phyloP scores from a whole-genome alignment of 2,888 invertebrate genomes.

The Papilio gigon region DNA sequence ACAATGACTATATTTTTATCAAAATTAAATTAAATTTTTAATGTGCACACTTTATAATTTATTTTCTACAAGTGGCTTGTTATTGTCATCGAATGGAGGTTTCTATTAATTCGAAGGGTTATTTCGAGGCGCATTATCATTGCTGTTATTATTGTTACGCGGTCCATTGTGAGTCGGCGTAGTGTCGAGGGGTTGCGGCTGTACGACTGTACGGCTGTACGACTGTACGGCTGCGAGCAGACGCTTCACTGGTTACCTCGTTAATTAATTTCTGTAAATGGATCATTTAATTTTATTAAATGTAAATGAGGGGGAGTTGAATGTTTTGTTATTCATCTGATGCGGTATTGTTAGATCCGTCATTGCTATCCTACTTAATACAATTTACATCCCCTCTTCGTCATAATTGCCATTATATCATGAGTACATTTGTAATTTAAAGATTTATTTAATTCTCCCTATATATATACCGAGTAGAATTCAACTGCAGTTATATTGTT shows the following conservation, averaged over 20 bases:
- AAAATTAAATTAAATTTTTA: conserved; percentile 66
- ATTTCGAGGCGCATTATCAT: conserved; percentile 71
- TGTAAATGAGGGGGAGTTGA: conserved; percentile 78
- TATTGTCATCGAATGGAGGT: conserved; percentile 77
- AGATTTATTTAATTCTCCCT: conserved; percentile 13
- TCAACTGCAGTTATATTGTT: background rate
- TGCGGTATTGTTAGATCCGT: conserved; percentile 34
- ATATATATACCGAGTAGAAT: background rate
- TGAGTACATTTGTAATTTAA: background rate
- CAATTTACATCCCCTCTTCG: conserved; percentile 55
- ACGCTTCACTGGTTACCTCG: conserved; percentile 77
- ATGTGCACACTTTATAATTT: conserved; percentile 67
- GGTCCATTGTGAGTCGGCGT: conserved; percentile 56
- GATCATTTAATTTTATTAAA: conserved; percentile 82
- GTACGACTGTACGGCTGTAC: too few species aligned
- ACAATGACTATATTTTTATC: too few species aligned
- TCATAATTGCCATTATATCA: conserved; percentile 29
- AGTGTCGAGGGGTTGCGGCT: conserved; percentile 53
- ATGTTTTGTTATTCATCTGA: conserved; percentile 58
- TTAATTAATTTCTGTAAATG: conserved; percentile 82
- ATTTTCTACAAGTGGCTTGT: conserved; percentile 71
- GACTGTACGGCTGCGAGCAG: conserved; percentile 59
- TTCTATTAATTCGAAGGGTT: conserved; percentile 79
- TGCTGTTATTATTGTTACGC: conserved; percentile 63
- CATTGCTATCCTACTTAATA: conserved; percentile 44